Conservation (phyloP, 1,140 invertebrate species). For the Papilio xuthus region DNA sequence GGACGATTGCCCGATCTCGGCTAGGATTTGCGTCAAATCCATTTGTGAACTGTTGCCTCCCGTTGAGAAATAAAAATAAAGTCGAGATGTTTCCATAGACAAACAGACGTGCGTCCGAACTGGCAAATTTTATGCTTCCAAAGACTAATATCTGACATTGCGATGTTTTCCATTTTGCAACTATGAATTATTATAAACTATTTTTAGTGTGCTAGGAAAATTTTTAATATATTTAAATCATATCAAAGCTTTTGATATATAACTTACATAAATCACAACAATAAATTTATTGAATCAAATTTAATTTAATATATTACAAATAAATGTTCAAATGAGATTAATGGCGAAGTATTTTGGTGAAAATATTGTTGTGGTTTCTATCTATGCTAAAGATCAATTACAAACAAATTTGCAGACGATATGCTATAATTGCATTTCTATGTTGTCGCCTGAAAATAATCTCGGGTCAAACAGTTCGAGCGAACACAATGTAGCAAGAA, state of each 20-base stretch:
- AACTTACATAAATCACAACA: neutral
- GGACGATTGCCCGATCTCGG: slow-evolving; percentile 30
- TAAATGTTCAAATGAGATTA: neutral
- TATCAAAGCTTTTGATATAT: too few species aligned
- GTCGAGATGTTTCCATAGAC: slow-evolving; percentile 27
- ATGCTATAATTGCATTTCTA: neutral
- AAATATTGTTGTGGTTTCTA: too few species aligned
- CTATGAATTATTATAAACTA: slow-evolving; percentile 8
- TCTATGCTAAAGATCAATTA: neutral
- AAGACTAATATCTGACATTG: neutral
- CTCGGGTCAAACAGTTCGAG: neutral
- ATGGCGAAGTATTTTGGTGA: too few species aligned
- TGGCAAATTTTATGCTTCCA: slow-evolving; percentile 30
- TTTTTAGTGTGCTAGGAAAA: neutral
- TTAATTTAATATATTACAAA: neutral
- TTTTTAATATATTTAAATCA: neutral
- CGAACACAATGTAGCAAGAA: neutral
- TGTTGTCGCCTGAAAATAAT: neutral
- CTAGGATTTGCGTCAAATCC: slow-evolving; percentile 37
- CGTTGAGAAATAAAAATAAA: slow-evolving; percentile 33
- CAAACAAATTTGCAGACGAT: neutral
- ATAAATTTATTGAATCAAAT: neutral
- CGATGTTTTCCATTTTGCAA: slow-evolving; percentile 20
- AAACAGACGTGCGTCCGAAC: slow-evolving; percentile 17
- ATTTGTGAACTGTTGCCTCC: slow-evolving; percentile 24